phyloP scores from a whole-genome alignment of 2,888 invertebrate species.

The Drosophila paramelanica region DNA sequence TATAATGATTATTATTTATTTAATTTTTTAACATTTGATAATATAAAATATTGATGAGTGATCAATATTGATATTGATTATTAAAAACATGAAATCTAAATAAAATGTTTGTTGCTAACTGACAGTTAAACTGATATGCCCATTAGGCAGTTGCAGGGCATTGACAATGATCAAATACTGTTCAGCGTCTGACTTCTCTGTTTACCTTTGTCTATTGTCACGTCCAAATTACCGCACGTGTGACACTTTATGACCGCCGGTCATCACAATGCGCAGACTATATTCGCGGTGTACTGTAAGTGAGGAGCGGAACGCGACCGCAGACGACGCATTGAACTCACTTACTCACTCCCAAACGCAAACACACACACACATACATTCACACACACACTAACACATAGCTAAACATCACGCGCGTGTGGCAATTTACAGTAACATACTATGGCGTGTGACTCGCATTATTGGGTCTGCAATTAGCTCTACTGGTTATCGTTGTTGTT shows the following conservation, averaged over 20 bases:
- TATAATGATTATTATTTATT: background rate
- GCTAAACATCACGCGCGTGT: slow-evolving; percentile 58
- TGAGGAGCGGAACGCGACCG: slow-evolving; percentile 8
- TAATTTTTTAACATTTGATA: background rate
- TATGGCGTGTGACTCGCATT: slow-evolving; percentile 64
- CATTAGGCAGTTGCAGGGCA: slow-evolving; percentile 9
- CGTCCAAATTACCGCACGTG: slow-evolving; percentile 48
- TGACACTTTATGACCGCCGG: slow-evolving; percentile 44
- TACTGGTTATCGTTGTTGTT: slow-evolving; percentile 35
- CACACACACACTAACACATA: slow-evolving; percentile 22
- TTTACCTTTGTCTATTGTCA: slow-evolving; percentile 20
- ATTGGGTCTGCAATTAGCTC: slow-evolving; percentile 69
- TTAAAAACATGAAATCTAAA: too few relatives aligned
- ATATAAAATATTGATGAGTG: too few relatives aligned
- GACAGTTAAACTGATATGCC: background rate
- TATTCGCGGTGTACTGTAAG: slow-evolving; percentile 2
- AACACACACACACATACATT: slow-evolving; percentile 8
- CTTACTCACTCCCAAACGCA: slow-evolving; percentile 1
- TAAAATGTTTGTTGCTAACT: too few relatives aligned
- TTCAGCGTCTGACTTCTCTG: background rate
- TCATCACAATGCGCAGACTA: slow-evolving; percentile 23
- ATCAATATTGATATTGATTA: too few relatives aligned
- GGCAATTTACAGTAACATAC: slow-evolving; percentile 59
- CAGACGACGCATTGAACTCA: slow-evolving; percentile 30
- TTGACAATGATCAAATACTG: slow-evolving; percentile 8